Evolutionary conservation across 2,797 vertebrate genomes (phyloP).

Genomic region (Zalophus californianus): DNA sequence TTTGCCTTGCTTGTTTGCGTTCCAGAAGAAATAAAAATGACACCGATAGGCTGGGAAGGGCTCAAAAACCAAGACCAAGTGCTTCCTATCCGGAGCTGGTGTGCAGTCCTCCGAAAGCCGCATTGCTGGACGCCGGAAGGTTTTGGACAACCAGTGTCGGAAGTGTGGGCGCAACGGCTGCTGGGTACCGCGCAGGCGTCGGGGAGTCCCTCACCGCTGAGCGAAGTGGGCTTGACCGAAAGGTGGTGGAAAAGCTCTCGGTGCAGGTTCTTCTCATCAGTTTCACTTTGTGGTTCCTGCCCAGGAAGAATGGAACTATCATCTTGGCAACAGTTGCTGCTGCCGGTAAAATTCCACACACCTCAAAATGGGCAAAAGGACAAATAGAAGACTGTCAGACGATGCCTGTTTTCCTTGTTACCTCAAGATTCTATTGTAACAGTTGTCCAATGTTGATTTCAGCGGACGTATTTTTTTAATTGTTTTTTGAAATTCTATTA

Average conservation of each 20-base stretch:
- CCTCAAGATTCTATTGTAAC: background rate
- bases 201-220: too few relatives aligned
- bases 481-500: background rate
- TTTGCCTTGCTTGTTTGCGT: background rate
- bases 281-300: background rate
- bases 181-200: fast-evolving
- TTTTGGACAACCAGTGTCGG: fast-evolving
- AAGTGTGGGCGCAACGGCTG: too few relatives aligned
- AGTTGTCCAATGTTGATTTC: background rate
- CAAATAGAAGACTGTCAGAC: background rate
- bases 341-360: background rate
- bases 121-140: fast-evolving
- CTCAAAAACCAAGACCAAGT: fast-evolving
- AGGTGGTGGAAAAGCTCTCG: fast-evolving
- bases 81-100: fast-evolving
- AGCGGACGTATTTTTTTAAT: background rate
- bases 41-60: background rate
- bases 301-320: background rate
- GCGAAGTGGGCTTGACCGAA: fast-evolving
- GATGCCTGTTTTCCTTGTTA: background rate
- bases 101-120: fast-evolving
- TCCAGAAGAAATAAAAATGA: background rate
- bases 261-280: fast-evolving
- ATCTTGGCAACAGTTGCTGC: background rate
- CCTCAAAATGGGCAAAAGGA: background rate